Conservation (phyloP, 1,140 invertebrate genomes). For the Drosophila neocordata region DNA sequence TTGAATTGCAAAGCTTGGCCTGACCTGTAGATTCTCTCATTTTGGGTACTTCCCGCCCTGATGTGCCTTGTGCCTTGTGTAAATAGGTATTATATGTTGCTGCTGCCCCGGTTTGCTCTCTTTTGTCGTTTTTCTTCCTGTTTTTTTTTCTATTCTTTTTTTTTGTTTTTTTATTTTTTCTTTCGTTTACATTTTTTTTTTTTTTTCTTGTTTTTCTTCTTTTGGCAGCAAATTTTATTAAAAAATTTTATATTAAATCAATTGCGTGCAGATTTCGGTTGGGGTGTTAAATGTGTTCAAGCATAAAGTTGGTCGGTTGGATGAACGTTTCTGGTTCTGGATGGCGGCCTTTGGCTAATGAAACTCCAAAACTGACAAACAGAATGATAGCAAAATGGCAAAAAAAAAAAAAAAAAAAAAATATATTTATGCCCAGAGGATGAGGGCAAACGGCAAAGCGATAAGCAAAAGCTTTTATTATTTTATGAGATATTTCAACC, state of each 20-base stretch:
- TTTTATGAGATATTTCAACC: not conserved
- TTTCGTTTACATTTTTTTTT: conserved; percentile 30
- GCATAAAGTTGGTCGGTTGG: conserved; percentile 50
- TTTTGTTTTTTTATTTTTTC: conserved; percentile 7
- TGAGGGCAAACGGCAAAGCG: no score
- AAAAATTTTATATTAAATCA: conserved; percentile 81
- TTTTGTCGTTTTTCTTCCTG: conserved; percentile 6
- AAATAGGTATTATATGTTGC: conserved; percentile 45
- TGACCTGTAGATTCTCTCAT: not conserved
- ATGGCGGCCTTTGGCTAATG: not conserved
- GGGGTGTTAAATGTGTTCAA: conserved; percentile 70
- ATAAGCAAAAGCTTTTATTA: not conserved
- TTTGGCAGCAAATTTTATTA: conserved; percentile 72
- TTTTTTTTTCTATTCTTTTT: conserved; percentile 5
- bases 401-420: not conserved
- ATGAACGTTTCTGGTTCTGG: conserved; percentile 6
- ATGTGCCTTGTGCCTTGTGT: conserved; percentile 46
- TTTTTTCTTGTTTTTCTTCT: conserved; percentile 19
- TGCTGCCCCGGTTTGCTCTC: not conserved
- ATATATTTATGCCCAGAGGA: no score
- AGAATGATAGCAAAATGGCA: not conserved
- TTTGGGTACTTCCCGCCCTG: not conserved
- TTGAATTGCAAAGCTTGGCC: not conserved
- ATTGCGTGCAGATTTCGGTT: conserved; percentile 71
- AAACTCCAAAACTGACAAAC: conserved; percentile 9